These are phyloP conservation scores for Phyllotreta striolata DNA, from an alignment of 2,888 invertebrate genomes.

Conservation along the genomic window DNA sequence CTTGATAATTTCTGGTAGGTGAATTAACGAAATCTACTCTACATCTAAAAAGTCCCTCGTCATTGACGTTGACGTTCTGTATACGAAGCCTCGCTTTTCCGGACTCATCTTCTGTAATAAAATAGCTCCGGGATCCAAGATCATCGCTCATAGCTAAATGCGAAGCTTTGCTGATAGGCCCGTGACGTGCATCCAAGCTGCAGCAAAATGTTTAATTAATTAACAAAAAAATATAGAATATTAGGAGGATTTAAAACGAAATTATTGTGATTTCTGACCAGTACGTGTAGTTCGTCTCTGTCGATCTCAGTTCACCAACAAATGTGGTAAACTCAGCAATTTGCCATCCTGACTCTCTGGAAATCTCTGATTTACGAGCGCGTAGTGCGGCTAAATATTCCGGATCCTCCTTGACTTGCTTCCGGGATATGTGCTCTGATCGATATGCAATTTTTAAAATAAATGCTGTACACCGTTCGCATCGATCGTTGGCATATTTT, in stretches of 20 bases:
- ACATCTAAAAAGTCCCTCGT: slow-evolving; percentile 87
- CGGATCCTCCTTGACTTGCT: slow-evolving; percentile 53
- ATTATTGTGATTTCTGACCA: slow-evolving; percentile 6
- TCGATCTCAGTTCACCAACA: slow-evolving; percentile 47
- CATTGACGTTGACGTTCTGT: slow-evolving; percentile 73
- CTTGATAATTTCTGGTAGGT: slow-evolving; percentile 85
- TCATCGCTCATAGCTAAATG: slow-evolving; percentile 83
- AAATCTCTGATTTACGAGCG: slow-evolving; percentile 58
- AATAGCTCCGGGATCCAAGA: slow-evolving; percentile 78
- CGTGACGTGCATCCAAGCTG: slow-evolving; percentile 82
- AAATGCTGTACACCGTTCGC: slow-evolving; percentile 40
- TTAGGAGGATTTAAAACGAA: background rate
- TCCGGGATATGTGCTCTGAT: slow-evolving; percentile 49
- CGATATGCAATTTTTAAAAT: slow-evolving; percentile 48
- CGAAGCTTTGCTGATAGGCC: slow-evolving; percentile 70
- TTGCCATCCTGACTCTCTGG: slow-evolving; percentile 52
- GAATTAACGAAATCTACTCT: slow-evolving; percentile 89
- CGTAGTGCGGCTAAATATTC: slow-evolving; percentile 57
- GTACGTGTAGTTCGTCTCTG: slow-evolving; percentile 37
- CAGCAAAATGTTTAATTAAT: slow-evolving; percentile 45
- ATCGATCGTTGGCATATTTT: slow-evolving; percentile 41
- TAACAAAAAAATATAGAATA: slow-evolving; percentile 1
- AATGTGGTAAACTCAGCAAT: slow-evolving; percentile 57
- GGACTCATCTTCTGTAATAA: slow-evolving; percentile 75
- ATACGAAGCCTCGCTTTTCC: slow-evolving; percentile 79